Percentiles rank a stretch among this genome's conserved stretches.
These are phyloP conservation scores for Turritopsis rubra DNA, from an alignment of 30 jellyfish, hydroid and myxozoan genomes.

Conservation along the genomic window DNA sequence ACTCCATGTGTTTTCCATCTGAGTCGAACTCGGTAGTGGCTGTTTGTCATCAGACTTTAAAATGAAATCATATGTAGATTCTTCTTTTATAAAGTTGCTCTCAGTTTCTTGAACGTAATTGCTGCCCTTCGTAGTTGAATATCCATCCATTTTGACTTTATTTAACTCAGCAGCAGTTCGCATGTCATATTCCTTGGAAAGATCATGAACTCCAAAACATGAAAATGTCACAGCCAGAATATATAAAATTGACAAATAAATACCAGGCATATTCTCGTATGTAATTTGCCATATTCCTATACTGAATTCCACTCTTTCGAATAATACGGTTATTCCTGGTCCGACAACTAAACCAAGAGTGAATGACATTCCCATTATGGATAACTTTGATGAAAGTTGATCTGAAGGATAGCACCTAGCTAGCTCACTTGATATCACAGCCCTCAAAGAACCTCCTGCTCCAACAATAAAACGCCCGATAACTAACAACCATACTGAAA, in stretches of 20 bases:
- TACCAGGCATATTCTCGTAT: slow-evolving; percentile 22
- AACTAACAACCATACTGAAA: not conserved
- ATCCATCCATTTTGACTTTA: not conserved
- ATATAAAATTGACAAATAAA: slow-evolving; percentile 14
- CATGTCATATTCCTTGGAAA: slow-evolving; percentile 20
- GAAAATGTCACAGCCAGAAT: not conserved
- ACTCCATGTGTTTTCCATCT: not conserved
- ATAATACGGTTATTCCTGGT: slow-evolving; percentile 21
- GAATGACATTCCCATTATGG: slow-evolving; percentile 21
- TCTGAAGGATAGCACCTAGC: not conserved
- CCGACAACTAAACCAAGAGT: slow-evolving; percentile 27
- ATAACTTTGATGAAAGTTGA: not conserved
- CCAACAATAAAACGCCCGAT: not conserved
- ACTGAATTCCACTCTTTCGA: slow-evolving; percentile 4
- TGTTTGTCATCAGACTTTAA: too few relatives aligned
- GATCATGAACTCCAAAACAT: slow-evolving; percentile 13
- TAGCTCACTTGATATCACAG: not conserved
- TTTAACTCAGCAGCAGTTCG: not conserved
- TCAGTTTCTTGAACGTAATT: too few relatives aligned
- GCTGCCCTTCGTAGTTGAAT: too few relatives aligned
- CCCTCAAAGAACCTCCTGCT: not conserved
- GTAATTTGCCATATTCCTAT: slow-evolving; percentile 31
- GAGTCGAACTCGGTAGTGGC: too few relatives aligned
- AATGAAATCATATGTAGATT: too few relatives aligned
- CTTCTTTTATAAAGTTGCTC: too few relatives aligned